A percentile compares a stretch with the other conserved stretches of the same genome.
phyloP scores from a whole-genome alignment of 1,140 invertebrate species.

The Drosophila insularis region DNA sequence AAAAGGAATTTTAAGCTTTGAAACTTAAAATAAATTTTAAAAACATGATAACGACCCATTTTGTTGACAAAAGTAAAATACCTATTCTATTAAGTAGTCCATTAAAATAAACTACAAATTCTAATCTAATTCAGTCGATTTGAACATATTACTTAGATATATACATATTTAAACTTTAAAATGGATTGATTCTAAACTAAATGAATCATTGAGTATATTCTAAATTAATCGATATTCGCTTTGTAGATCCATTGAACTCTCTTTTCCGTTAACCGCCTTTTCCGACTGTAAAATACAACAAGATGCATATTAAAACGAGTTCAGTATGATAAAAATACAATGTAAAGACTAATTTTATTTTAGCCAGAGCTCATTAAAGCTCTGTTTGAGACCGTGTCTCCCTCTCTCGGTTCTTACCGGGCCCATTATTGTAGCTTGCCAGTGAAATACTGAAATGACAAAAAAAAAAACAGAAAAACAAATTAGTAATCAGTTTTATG shows the following conservation, averaged over 20 bases:
- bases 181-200: no score
- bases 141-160: no score
- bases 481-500: constrained; percentile 18
- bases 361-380: constrained; percentile 6
- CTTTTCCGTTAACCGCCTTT: not conserved
- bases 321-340: not conserved
- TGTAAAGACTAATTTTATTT: not conserved
- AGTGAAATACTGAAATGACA: constrained; percentile 95
- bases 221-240: not conserved
- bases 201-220: not conserved
- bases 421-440: constrained; percentile 99
- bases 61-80: no score
- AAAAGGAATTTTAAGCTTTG: no score
- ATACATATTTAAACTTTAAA: no score
- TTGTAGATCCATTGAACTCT: not conserved
- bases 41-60: no score
- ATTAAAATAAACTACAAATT: no score
- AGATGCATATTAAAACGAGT: constrained; percentile 11
- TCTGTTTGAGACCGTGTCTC: not conserved
- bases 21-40: no score
- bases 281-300: constrained; percentile 22
- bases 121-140: no score
- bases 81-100: no score
- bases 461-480: constrained; percentile 67
- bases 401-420: constrained; percentile 89